Base-by-base conservation (phyloP, 2,113 vertebrate species). In the Myiopsitta monachus region DNA sequence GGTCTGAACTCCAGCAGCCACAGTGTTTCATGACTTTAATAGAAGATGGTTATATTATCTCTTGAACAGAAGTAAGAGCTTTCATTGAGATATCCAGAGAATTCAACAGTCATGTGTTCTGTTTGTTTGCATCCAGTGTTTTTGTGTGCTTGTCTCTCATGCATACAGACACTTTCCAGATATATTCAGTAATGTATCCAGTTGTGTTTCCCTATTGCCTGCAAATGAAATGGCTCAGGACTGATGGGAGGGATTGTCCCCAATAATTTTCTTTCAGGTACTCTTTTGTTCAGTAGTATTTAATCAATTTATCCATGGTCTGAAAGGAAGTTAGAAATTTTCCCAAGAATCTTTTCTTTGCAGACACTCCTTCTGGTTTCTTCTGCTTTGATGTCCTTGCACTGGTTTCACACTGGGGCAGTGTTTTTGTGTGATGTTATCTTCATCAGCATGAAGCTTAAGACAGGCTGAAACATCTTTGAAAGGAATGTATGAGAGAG, bases 261-360 rank as follows among this genome's bases (percentile, higher is more conserved):
- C 16, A 67, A 0, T 55, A 3, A 38, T 66, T 82, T 85, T 85
- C 27, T 86, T 78, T 83, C 57, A 82, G 79, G 36, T 43, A n/a
- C 11, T 59, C 57, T 68, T 79, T 97, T 90, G 49, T 82, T 87
- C 28, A 36, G 80, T 80, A 66, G 18, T 38, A 23, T 61, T 84
- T 87, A 89, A 96, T 94, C 54, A 76, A 64, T 92, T 95, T 87
- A 79, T n/a, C 75, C n/a, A 23, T n/a, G 57, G 49, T 89, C 85
- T 77, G 67, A 85, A 95, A 95, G 75, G 47, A 88, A 90, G 55
- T 73, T 27, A 69, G 91, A 69, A 31, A 4, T 57, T 94, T 94
- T 83, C 79, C 63, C 44, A 89, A 81, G 87, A 91, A 57, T 36
- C 43, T 93, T 90, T 62, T 70, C n/a, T 91, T 90, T 66, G 22